These are phyloP conservation scores for Arnoldichthys spilopterus DNA, from an alignment of 2,797 vertebrate species.

Conservation along the genomic window DNA sequence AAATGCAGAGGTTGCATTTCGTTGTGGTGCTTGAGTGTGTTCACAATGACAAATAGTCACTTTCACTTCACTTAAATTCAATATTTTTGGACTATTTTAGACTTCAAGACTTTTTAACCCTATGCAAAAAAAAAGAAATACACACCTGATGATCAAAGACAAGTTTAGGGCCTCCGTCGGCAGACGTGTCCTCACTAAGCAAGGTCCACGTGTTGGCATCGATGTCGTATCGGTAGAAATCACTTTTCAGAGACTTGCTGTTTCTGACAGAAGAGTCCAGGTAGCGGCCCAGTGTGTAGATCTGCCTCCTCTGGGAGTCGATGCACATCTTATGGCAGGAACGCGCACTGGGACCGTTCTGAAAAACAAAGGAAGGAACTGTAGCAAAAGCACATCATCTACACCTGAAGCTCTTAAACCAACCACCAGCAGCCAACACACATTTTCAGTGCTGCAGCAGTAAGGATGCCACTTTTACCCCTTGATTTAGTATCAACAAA, in stretches of 20 bases:
- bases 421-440: neutral
- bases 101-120: too few species aligned
- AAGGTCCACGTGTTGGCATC: conserved; percentile 94
- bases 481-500: neutral
- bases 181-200: conserved; percentile 96
- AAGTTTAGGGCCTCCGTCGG: conserved; percentile 94
- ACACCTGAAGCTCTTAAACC: neutral
- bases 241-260: conserved; percentile 97
- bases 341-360: conserved; percentile 95
- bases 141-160: conserved; percentile 98
- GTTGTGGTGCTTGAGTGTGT: too few species aligned
- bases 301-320: conserved; percentile 95
- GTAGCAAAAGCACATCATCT: neutral
- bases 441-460: neutral
- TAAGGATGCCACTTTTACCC: neutral
- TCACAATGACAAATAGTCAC: too few species aligned
- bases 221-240: conserved; percentile 97
- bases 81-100: too few species aligned
- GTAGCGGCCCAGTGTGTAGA: conserved; percentile 96
- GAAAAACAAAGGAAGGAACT: conserved; percentile 14
- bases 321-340: conserved; percentile 99
- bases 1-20: too few species aligned
- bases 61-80: too few species aligned
- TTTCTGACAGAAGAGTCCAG: conserved; percentile 97
- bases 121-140: too few species aligned